A percentile compares a stretch with the other conserved stretches of the same genome.
Conservation (phyloP, 2,797 vertebrate species). For the Bradypus variegatus region DNA sequence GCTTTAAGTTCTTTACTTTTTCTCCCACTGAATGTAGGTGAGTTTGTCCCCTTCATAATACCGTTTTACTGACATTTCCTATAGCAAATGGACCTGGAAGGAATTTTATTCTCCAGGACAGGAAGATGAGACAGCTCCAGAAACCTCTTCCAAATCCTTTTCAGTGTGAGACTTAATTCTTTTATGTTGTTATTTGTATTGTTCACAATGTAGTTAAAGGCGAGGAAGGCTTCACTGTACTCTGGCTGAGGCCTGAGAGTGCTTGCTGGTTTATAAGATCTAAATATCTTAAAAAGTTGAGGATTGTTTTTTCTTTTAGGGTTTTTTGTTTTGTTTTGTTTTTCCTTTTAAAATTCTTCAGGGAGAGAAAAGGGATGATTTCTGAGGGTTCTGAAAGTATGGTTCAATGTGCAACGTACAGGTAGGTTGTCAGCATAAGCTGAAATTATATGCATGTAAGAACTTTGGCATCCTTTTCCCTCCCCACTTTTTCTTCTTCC, state of each 20-base stretch:
- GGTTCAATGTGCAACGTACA: constrained; percentile 63
- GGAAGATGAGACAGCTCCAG: constrained; percentile 16
- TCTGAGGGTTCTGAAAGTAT: constrained; percentile 48
- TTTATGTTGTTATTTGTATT: not conserved
- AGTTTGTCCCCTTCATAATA: constrained; percentile 56
- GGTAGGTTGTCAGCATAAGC: constrained; percentile 73
- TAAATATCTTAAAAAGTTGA: not conserved
- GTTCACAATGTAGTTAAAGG: not conserved
- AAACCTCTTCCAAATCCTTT: not conserved
- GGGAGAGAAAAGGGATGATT: constrained; percentile 55
- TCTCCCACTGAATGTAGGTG: constrained; percentile 69
- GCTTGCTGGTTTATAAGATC: constrained; percentile 53
- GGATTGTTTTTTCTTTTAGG: not conserved
- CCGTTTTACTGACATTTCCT: constrained; percentile 50
- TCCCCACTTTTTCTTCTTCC: not conserved
- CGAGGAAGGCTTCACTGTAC: not conserved
- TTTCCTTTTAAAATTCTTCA: constrained; percentile 51
- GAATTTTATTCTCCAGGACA: constrained; percentile 53
- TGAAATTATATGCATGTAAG: constrained; percentile 44
- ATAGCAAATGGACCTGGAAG: constrained; percentile 53
- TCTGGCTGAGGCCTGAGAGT: constrained; percentile 46
- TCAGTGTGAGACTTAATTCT: not conserved
- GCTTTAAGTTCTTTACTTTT: constrained; percentile 54
- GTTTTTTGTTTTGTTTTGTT: constrained; percentile 24
- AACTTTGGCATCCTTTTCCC: constrained; percentile 36